Conservation (phyloP, 2,797 vertebrate genomes). For the Myotis planiceps region DNA sequence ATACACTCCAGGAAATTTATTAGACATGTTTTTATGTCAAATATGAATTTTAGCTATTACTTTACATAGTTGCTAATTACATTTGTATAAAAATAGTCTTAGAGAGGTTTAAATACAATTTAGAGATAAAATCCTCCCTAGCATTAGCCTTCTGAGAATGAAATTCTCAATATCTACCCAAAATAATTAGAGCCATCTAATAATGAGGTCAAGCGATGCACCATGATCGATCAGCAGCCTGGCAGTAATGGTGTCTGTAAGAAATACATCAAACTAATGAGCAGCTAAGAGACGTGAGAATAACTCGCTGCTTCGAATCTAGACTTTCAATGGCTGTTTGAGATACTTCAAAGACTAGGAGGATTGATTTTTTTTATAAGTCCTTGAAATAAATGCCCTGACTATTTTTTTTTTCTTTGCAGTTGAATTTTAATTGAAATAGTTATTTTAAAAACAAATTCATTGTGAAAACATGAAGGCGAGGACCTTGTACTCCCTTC, state of each 20-base stretch:
- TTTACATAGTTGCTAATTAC: background rate
- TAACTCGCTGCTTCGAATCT: conserved; percentile 45
- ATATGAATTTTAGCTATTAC: background rate
- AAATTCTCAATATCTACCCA: conserved; percentile 16
- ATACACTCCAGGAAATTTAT: background rate
- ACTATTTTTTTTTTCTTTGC: background rate
- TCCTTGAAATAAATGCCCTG: conserved; percentile 48
- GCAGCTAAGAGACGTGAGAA: conserved; percentile 52
- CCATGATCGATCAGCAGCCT: conserved; percentile 42
- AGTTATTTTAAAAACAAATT: conserved; percentile 15
- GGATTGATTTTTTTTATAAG: conserved; percentile 52
- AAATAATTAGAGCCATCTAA: conserved; percentile 58
- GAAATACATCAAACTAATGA: conserved; percentile 77
- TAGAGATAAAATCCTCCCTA: background rate
- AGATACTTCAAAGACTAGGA: conserved; percentile 62
- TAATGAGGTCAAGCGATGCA: conserved; percentile 50
- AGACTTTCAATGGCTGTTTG: conserved; percentile 44
- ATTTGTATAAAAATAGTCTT: background rate
- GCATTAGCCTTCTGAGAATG: conserved; percentile 6
- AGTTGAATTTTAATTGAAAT: conserved; percentile 42
- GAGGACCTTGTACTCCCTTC: background rate
- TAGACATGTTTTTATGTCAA: background rate
- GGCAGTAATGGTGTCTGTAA: conserved; percentile 40
- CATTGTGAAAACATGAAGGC: background rate
- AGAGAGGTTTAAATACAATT: background rate